Conservation (phyloP, 1,140 invertebrate genomes). For the Conus betulinus region DNA sequence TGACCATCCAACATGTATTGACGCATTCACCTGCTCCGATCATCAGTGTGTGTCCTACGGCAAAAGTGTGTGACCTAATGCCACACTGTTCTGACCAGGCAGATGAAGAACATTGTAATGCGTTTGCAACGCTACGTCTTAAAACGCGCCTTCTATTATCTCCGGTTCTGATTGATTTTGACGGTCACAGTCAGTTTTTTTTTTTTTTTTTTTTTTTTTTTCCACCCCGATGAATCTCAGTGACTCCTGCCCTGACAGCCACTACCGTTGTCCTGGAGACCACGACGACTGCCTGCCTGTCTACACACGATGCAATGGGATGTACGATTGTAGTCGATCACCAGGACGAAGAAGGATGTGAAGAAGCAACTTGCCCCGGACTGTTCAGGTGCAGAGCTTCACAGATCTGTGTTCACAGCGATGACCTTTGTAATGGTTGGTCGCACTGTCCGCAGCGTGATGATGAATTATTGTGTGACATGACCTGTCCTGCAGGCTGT, state of each 20-base stretch:
- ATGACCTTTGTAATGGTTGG: slow-evolving; percentile 23
- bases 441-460: slow-evolving; percentile 36
- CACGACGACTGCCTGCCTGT: not conserved
- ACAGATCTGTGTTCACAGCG: slow-evolving; percentile 13
- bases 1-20: too few species aligned
- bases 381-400: slow-evolving; percentile 26
- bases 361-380: not conserved
- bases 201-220: too few species aligned
- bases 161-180: not conserved
- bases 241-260: not conserved
- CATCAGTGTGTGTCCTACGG: too few species aligned
- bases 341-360: slow-evolving; percentile 15
- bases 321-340: not conserved
- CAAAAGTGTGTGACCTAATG: too few species aligned
- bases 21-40: too few species aligned
- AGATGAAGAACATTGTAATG: too few species aligned
- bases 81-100: too few species aligned
- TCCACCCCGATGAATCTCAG: not conserved
- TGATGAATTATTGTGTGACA: slow-evolving; percentile 38
- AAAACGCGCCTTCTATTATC: not conserved
- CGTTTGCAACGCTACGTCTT: too few species aligned
- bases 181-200: not conserved
- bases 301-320: slow-evolving; percentile 30
- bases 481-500: slow-evolving; percentile 48
- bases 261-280: slow-evolving; percentile 3